Conservation (phyloP, 2,888 invertebrate genomes). For the Amphipoea oculea region DNA sequence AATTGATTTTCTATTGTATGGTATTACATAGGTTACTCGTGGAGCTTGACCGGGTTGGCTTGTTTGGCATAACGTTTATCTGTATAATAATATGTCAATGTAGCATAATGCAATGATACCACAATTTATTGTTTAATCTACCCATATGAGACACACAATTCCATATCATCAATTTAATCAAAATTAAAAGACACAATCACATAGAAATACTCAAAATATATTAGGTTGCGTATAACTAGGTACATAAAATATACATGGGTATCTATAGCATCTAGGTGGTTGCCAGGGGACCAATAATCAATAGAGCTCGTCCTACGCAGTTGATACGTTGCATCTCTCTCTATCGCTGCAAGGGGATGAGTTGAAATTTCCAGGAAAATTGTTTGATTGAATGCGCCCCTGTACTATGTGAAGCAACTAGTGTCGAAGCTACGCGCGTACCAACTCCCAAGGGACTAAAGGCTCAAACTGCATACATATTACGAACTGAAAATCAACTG, state of each 20-base stretch:
- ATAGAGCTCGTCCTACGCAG: constrained; percentile 23
- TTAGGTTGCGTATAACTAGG: background rate
- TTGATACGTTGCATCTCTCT: constrained; percentile 42
- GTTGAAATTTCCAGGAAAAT: constrained; percentile 46
- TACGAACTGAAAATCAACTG: constrained; percentile 33
- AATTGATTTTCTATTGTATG: no score
- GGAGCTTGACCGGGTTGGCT: background rate
- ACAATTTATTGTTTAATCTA: background rate
- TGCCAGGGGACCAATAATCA: constrained; percentile 26
- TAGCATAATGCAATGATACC: background rate
- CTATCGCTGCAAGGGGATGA: constrained; percentile 25
- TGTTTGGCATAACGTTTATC: background rate
- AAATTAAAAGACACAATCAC: background rate
- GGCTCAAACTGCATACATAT: constrained; percentile 45
- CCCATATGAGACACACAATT: background rate
- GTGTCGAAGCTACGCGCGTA: constrained; percentile 43
- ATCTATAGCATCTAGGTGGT: background rate
- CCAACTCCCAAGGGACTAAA: constrained; percentile 29
- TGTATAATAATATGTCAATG: background rate
- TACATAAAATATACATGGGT: background rate
- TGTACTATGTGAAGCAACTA: constrained; percentile 62
- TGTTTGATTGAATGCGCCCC: constrained; percentile 48
- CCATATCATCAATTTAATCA: background rate
- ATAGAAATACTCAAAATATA: background rate
- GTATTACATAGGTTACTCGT: no score